Evolutionary conservation across 1,140 invertebrate genomes (phyloP), one percentile per base, ranked within the genome.

Genomic region (Camponotus pennsylvanicus): DNA sequence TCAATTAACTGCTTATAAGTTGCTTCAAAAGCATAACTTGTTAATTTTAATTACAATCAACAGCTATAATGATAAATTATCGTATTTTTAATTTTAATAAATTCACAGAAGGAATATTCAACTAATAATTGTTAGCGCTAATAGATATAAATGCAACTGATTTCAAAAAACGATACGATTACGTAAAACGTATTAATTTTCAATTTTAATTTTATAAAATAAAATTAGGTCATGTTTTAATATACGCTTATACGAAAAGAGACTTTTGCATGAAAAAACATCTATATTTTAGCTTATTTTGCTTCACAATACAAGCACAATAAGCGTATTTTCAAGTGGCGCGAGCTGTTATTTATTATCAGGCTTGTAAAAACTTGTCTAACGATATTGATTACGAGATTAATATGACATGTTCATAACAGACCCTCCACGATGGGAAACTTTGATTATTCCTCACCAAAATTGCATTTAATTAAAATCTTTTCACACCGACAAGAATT

Each of bases 391-490:
- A 57, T 0, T 27, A 27, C 27, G 27, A 3, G 45, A 73, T 49
- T 75, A 83, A 75, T 83, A 61, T 49, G 40, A 40, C 15, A 21
- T 49, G 57, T 21, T 45, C 40, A 7, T 40, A 52, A 59, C 11
- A 3, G 21, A 73, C 1, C 2, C 6, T n/a, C 11, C n/a, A 34
- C 3, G 21, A 21, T 2, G 6, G 27, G 49, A 49, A 83, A 83
- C 40, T 45, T 83, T 32, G 37, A 75, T 75, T 63, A 75, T 61
- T 61, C 15, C 18, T 9, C 3, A 61, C 27, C 2, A 73, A 83
- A 83, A 83, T 83, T 75, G 32, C 69, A 83, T 83, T 83, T 83
- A 73, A 83, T 83, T 83, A 83, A 83, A 83, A 73, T 75, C 79
- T 83, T 82, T 83, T 73, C 79, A 45, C 79, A n/a, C 79, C 40